A percentile compares a stretch with the other conserved stretches of the same genome.
Evolutionary conservation across 1,140 invertebrate genomes (phyloP).

Genomic region (Laupala kohalensis): DNA sequence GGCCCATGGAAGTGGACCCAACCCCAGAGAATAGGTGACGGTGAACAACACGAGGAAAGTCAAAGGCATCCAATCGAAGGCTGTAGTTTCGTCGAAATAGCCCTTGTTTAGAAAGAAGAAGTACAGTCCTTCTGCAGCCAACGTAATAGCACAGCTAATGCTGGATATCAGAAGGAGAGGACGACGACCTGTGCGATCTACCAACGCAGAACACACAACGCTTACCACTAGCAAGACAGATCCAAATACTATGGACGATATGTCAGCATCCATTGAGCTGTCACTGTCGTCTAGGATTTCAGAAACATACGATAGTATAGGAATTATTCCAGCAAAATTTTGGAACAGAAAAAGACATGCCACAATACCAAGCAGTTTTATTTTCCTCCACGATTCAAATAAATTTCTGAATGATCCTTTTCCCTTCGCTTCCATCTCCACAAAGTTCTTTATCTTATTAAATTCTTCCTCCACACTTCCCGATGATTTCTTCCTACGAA

Average conservation of each 20-base stretch:
- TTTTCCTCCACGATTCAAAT: conserved; percentile 28
- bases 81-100: conserved; percentile 23
- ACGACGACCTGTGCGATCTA: conserved; percentile 27
- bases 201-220: conserved; percentile 20
- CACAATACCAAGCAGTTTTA: conserved; percentile 32
- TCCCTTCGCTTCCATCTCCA: conserved; percentile 25
- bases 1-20: conserved; percentile 44
- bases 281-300: conserved; percentile 34
- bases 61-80: conserved; percentile 35
- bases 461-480: conserved; percentile 29
- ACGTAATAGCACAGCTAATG: conserved; percentile 14
- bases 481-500: conserved; percentile 43
- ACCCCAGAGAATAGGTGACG: conserved; percentile 38
- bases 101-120: conserved; percentile 37
- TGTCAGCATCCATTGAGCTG: conserved; percentile 28
- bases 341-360: conserved; percentile 42
- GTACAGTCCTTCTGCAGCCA: conserved; percentile 19
- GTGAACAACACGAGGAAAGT: conserved; percentile 41
- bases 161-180: conserved; percentile 29
- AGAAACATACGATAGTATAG: conserved; percentile 55
- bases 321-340: conserved; percentile 52
- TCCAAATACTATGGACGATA: conserved; percentile 34
- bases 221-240: conserved; percentile 20
- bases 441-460: conserved; percentile 26
- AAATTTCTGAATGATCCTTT: conserved; percentile 29